Evolutionary conservation across 2,888 invertebrate genomes (phyloP).

Genomic region (Pristionchus entomophagus): DNA sequence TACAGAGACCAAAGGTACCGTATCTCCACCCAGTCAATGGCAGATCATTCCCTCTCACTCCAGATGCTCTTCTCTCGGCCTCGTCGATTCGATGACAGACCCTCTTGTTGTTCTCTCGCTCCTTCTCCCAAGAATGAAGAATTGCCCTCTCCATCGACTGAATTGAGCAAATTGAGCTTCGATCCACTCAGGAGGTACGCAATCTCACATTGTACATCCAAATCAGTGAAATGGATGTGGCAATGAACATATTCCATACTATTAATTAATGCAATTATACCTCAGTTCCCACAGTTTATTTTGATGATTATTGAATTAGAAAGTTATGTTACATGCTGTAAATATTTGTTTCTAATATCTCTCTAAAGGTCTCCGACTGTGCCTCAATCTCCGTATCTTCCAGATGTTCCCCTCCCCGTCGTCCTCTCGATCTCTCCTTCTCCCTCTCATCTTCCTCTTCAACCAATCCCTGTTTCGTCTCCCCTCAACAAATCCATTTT

Average conservation of each 20-base stretch:
- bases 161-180: slow-evolving; percentile 41
- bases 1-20: slow-evolving; percentile 35
- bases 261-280: too few species aligned
- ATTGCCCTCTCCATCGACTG: slow-evolving; percentile 41
- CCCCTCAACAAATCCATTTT: neutral
- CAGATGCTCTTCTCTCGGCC: slow-evolving; percentile 44
- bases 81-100: slow-evolving; percentile 19
- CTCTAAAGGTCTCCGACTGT: too few species aligned
- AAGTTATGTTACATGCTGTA: too few species aligned
- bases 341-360: too few species aligned
- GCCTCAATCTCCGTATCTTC: neutral
- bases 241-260: too few species aligned
- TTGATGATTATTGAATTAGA: too few species aligned
- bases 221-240: neutral
- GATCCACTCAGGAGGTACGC: neutral
- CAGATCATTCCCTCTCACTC: neutral
- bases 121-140: slow-evolving; percentile 24
- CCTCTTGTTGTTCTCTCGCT: neutral
- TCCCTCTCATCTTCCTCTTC: slow-evolving; percentile 4
- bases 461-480: slow-evolving; percentile 40
- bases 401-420: neutral
- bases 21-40: neutral
- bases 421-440: slow-evolving; percentile 13
- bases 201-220: neutral
- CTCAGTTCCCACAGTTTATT: too few species aligned